These are phyloP conservation scores for Mirounga angustirostris DNA, from an alignment of 2,113 vertebrate genomes.

Conservation along the genomic window DNA sequence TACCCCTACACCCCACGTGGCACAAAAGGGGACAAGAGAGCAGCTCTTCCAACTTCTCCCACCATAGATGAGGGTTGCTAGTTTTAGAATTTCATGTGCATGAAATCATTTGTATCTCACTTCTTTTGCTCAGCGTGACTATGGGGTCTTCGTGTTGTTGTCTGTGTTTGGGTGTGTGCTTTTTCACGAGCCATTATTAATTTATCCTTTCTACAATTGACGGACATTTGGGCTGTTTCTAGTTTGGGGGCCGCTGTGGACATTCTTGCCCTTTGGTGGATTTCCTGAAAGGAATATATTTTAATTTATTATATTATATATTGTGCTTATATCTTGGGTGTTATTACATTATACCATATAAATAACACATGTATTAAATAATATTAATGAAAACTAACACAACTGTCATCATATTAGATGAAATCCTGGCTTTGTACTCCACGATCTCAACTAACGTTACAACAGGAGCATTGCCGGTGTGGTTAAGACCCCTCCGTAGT, in stretches of 20 bases:
- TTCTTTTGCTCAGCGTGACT: neutral
- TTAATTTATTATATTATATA: neutral
- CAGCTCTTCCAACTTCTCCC: fast-evolving
- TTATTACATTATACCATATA: neutral
- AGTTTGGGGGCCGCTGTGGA: neutral
- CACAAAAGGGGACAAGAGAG: neutral
- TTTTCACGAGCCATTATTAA: fast-evolving
- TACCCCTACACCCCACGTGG: too few relatives aligned
- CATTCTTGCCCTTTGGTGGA: neutral
- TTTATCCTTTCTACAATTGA: neutral
- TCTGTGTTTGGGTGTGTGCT: fast-evolving
- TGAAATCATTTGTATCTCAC: neutral
- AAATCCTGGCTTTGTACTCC: neutral
- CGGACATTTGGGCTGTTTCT: neutral
- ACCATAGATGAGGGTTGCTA: fast-evolving
- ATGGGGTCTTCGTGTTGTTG: fast-evolving
- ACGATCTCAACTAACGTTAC: fast-evolving
- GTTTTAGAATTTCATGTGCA: too few relatives aligned
- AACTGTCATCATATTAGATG: neutral
- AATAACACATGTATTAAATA: neutral
- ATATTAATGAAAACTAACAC: neutral
- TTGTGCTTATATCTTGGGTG: too few relatives aligned
- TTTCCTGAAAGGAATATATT: neutral
- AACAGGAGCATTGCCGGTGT: fast-evolving
- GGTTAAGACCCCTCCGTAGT: neutral